These are phyloP conservation scores for Ectropis crepuscularia DNA, from an alignment of 2,888 invertebrate genomes.

Conservation along the genomic window DNA sequence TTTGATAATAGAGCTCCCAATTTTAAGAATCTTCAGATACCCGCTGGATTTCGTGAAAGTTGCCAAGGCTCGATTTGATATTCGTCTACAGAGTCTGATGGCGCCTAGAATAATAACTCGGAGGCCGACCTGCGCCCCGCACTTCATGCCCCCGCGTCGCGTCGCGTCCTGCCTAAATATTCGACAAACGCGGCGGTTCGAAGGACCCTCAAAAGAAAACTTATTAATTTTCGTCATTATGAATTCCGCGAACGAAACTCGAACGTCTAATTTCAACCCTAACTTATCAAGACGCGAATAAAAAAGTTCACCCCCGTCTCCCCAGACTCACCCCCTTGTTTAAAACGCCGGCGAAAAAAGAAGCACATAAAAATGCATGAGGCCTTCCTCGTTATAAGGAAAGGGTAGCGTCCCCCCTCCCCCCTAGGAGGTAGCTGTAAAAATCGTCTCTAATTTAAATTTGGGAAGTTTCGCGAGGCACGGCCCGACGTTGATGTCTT, in stretches of 20 bases:
- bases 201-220: conserved; percentile 82
- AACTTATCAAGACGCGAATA: conserved; percentile 86
- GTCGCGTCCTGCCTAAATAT: conserved; percentile 50
- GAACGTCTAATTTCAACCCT: conserved; percentile 86
- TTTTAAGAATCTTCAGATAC: too few species aligned
- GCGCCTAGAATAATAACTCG: conserved; percentile 36
- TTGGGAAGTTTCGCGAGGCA: conserved; percentile 83
- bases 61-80: conserved; percentile 12
- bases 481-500: conserved; percentile 82
- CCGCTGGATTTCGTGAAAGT: too few species aligned
- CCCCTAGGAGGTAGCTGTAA: conserved; percentile 82
- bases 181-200: conserved; percentile 62
- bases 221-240: conserved; percentile 85
- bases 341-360: conserved; percentile 86
- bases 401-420: conserved; percentile 80
- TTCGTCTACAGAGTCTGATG: conserved; percentile 7
- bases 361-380: conserved; percentile 86
- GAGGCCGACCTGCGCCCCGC: conserved; percentile 23
- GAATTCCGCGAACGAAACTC: conserved; percentile 85
- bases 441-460: conserved; percentile 86
- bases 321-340: conserved; percentile 84
- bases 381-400: conserved; percentile 86
- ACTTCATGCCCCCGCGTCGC: conserved; percentile 15
- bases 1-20: too few species aligned
- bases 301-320: conserved; percentile 83